These are phyloP conservation scores for Lordiphosa clarofinis DNA, from an alignment of 1,140 invertebrate genomes.

Conservation along the genomic window DNA sequence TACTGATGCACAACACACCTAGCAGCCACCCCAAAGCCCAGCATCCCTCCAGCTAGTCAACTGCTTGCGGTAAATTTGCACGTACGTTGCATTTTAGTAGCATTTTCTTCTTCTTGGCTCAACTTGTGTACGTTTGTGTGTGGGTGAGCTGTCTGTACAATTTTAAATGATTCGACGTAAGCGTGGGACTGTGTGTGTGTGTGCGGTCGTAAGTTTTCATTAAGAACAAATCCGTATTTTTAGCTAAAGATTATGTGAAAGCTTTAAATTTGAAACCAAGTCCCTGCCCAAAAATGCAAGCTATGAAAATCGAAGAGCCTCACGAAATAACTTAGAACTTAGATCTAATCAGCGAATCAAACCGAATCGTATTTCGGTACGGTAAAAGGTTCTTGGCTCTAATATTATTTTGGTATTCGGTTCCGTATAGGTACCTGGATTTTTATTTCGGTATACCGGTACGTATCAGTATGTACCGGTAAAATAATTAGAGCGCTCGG, in stretches of 20 bases:
- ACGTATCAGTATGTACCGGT: no score
- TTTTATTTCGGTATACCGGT: no score
- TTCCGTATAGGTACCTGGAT: no score
- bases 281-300: conserved; percentile 10
- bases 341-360: conserved; percentile 28
- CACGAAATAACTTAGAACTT: conserved; percentile 32
- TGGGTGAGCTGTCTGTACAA: conserved; percentile 45
- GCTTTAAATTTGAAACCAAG: conserved; percentile 41
- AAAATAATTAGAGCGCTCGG: no score
- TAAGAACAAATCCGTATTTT: conserved; percentile 36
- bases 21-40: not conserved
- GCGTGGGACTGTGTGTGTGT: conserved; percentile 13
- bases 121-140: conserved; percentile 13
- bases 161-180: conserved; percentile 62
- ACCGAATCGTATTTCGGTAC: no score
- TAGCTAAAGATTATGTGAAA: conserved; percentile 23
- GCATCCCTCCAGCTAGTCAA: conserved; percentile 3
- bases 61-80: conserved; percentile 71
- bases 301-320: conserved; percentile 38
- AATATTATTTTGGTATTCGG: no score
- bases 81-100: conserved; percentile 64
- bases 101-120: conserved; percentile 13
- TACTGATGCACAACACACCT: conserved; percentile 21
- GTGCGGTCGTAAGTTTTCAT: conserved; percentile 40
- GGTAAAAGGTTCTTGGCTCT: no score